Conservation (phyloP, 2,797 vertebrate genomes). For the Cryptoprocta ferox region DNA sequence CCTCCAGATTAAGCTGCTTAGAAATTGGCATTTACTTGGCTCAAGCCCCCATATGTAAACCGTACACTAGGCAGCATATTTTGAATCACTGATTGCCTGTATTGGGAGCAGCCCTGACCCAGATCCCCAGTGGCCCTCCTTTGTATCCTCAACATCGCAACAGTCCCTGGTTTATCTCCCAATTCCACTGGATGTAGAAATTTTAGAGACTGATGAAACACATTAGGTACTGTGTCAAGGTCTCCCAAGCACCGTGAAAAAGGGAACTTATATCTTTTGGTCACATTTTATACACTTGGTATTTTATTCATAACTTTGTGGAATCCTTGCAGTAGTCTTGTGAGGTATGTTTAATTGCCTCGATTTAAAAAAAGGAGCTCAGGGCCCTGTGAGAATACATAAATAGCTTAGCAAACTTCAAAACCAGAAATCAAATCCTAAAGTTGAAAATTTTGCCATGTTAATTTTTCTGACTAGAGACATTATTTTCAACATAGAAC, state of each 20-base stretch:
- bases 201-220: constrained; percentile 20
- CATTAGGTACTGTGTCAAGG: neutral
- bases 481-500: neutral
- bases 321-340: neutral
- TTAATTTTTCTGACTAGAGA: neutral
- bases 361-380: neutral
- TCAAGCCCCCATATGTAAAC: neutral
- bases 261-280: neutral
- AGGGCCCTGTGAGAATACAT: neutral
- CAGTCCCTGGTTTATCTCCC: neutral
- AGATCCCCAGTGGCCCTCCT: neutral
- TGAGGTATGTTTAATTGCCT: neutral
- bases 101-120: neutral
- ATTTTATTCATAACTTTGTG: neutral
- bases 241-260: neutral
- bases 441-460: neutral
- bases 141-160: neutral
- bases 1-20: neutral
- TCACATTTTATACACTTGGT: neutral
- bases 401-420: neutral
- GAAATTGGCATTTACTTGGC: neutral
- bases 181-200: neutral
- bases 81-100: neutral
- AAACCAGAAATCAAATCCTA: neutral
- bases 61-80: neutral